These are phyloP conservation scores for Tenualosa thibaudeaui DNA, from an alignment of 2,797 vertebrate genomes.

Conservation along the genomic window DNA sequence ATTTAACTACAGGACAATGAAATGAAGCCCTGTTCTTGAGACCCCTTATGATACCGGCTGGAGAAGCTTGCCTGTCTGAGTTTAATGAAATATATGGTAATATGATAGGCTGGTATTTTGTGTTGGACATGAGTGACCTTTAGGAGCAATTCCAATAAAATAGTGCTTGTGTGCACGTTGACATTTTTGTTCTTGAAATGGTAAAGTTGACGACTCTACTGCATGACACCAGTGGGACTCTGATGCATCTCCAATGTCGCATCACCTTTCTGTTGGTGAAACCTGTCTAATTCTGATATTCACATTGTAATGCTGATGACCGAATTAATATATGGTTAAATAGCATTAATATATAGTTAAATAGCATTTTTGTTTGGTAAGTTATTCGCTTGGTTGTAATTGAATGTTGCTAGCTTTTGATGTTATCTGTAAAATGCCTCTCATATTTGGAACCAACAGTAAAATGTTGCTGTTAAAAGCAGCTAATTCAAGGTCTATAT, in stretches of 20 bases:
- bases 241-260: slow-evolving; percentile 72
- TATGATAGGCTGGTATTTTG: slow-evolving; percentile 64
- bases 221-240: slow-evolving; percentile 76
- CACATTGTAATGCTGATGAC: slow-evolving; percentile 77
- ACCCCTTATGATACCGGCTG: not conserved
- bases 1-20: not conserved
- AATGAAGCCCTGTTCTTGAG: not conserved
- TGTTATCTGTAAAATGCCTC: slow-evolving; percentile 67
- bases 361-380: slow-evolving; percentile 80
- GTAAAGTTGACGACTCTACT: slow-evolving; percentile 74
- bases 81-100: slow-evolving; percentile 42
- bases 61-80: not conserved
- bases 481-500: not conserved
- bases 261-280: slow-evolving; percentile 61
- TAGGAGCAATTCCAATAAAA: slow-evolving; percentile 76
- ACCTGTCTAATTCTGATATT: slow-evolving; percentile 77
- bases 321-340: slow-evolving; percentile 80
- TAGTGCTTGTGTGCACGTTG: slow-evolving; percentile 66
- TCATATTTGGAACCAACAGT: slow-evolving; percentile 71
- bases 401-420: slow-evolving; percentile 78
- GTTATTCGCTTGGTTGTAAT: slow-evolving; percentile 76
- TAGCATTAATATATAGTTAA: slow-evolving; percentile 81
- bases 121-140: slow-evolving; percentile 73
- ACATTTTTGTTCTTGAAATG: slow-evolving; percentile 74
- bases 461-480: slow-evolving; percentile 69